Base-by-base conservation (phyloP, 1,140 invertebrate genomes). In the Anthonomus grandis region DNA sequence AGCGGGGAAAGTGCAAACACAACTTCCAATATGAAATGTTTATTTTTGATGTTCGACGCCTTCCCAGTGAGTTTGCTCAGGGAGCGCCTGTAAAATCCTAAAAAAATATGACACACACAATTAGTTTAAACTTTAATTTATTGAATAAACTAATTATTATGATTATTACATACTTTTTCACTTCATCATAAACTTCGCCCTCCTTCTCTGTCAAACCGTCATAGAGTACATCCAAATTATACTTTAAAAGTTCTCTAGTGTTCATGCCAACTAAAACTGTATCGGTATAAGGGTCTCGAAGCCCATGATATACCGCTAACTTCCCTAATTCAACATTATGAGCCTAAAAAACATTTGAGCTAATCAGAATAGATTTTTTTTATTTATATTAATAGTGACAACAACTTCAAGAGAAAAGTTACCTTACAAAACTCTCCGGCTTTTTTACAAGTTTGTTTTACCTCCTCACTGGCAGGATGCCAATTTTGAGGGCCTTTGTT, bases 391-490 rank as follows among this genome's bases (percentile, higher is more conserved):
- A 12, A 10, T 13, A 12, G 31, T n/a, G n/a, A n/a, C n/a, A n/a
- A n/a, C n/a, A n/a, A 13, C 47, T 34, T 41, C 24, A 22, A 22
- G 6, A 21, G 31, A 6, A 0, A 12, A 46, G 12, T 21, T 36
- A 57, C 19, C 74, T 82, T 81, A 70, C 87, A 90, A 65, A 78
- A 80, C 13, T 82, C 70, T 1, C 77, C 75, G 3, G 86, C 86
- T 62, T 79, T 68, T 24, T 63, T 66, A 68, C 85, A 87, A 47
- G 81, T 67, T 15, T 81, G 69, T 73, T 90, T 92, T 0, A 86
- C 79, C 17, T 85, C 72, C 4, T 84, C 73, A 6, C 70, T 71
- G 2, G 89, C 90, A 15, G 90, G 89, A 77, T 97, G 93, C 93
- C 93, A 97, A 0, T 65, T 56, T 51, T 83, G 87, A 0, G 91